These are phyloP conservation scores for Lycocorax pyrrhopterus DNA, from an alignment of 2,113 vertebrate species.

Conservation along the genomic window DNA sequence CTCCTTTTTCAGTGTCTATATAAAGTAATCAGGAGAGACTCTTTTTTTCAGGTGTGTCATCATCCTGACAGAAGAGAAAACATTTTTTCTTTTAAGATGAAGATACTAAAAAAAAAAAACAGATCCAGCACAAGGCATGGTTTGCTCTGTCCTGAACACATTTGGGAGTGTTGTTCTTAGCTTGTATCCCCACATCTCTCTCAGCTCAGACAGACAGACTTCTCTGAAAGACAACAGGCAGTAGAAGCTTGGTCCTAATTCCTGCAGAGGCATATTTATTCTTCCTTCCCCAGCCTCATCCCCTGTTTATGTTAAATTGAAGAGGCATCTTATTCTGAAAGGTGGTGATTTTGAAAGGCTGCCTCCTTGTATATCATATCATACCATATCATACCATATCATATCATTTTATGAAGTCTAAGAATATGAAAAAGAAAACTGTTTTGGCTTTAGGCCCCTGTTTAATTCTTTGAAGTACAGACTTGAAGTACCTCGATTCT, in stretches of 20 bases:
- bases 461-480: neutral
- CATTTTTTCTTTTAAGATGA: neutral
- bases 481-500: neutral
- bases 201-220: neutral
- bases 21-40: neutral
- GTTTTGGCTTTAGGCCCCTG: neutral
- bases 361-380: neutral
- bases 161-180: neutral
- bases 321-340: neutral
- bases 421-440: neutral
- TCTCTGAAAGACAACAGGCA: neutral
- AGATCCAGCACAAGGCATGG: neutral
- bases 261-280: neutral
- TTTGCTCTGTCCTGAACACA: neutral
- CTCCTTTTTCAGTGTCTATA: neutral
- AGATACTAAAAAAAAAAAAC: neutral
- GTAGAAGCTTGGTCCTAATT: neutral
- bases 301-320: neutral
- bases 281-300: neutral
- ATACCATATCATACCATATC: neutral
- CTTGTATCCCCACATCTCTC: neutral
- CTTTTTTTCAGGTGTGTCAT: neutral
- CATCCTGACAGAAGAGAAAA: neutral
- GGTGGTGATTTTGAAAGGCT: neutral
- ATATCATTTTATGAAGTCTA: neutral